phyloP scores from a whole-genome alignment of 2,797 vertebrate genomes.

The Craterocephalus amniculus region DNA sequence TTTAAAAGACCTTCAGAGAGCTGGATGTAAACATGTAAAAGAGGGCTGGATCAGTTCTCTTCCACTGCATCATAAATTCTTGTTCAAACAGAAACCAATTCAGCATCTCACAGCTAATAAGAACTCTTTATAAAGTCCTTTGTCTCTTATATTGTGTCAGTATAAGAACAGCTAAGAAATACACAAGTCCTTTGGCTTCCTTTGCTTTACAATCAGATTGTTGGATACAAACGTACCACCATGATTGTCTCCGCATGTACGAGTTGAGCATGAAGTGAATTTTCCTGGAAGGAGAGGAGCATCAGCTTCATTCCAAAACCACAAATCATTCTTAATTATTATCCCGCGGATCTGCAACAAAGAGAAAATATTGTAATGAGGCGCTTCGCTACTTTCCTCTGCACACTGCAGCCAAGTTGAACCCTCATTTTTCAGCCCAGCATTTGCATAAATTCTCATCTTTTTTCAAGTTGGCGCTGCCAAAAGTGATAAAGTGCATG shows the following conservation, averaged over 20 bases:
- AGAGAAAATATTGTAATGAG: conserved; percentile 83
- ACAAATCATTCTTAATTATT: conserved; percentile 86
- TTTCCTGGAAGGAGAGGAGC: conserved; percentile 44
- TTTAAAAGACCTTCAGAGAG: too few species aligned
- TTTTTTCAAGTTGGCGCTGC: conserved; percentile 78
- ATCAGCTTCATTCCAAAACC: conserved; percentile 66
- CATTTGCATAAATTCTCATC: conserved; percentile 84
- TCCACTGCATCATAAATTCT: background rate
- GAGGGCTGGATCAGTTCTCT: too few species aligned
- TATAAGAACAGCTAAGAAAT: too few species aligned
- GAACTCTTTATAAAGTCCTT: background rate
- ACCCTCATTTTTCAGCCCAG: conserved; percentile 79
- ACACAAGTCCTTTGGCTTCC: background rate
- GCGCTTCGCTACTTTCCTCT: conserved; percentile 60
- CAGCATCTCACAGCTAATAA: conserved; percentile 4
- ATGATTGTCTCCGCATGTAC: conserved; percentile 23
- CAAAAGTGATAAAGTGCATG: conserved; percentile 81
- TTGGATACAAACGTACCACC: conserved; percentile 32
- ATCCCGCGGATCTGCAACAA: conserved; percentile 78
- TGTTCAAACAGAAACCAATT: background rate
- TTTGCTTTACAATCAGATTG: conserved; percentile 17
- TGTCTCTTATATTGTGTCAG: background rate
- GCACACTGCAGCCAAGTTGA: conserved; percentile 70
- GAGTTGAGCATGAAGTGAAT: conserved; percentile 40
- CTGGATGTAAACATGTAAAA: too few species aligned